Evolutionary conservation across 2,113 vertebrate genomes (phyloP).

Genomic region (Chiloscyllium plagiosum): DNA sequence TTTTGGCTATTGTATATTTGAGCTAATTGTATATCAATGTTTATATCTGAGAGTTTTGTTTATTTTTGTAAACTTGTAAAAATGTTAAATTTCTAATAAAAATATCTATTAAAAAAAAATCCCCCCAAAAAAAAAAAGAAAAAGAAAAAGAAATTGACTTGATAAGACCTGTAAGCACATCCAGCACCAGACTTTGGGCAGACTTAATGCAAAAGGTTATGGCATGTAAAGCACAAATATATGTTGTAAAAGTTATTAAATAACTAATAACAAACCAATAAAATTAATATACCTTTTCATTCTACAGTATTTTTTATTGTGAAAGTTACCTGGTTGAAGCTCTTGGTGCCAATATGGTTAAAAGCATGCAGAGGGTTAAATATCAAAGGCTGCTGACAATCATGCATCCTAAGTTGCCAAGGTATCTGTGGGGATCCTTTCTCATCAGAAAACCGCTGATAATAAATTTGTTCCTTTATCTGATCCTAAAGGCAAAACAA

Average conservation of each 20-base stretch:
- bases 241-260: neutral
- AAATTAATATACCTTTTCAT: neutral
- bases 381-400: conserved; percentile 39
- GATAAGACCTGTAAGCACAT: neutral
- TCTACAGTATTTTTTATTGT: neutral
- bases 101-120: too few species aligned
- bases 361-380: conserved; percentile 78
- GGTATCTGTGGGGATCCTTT: conserved; percentile 41
- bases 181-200: neutral
- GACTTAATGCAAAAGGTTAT: neutral
- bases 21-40: too few species aligned
- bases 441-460: conserved; percentile 47
- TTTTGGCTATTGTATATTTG: too few species aligned
- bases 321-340: conserved; percentile 76
- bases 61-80: too few species aligned
- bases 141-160: too few species aligned
- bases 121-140: too few species aligned
- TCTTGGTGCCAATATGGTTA: conserved; percentile 59
- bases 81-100: too few species aligned
- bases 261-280: neutral
- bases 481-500: conserved; percentile 58
- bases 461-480: conserved; percentile 65
- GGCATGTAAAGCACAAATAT: neutral
- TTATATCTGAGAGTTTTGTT: too few species aligned
- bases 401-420: conserved; percentile 51